Conservation (phyloP, 2,797 vertebrate species). For the Poecile montanus region DNA sequence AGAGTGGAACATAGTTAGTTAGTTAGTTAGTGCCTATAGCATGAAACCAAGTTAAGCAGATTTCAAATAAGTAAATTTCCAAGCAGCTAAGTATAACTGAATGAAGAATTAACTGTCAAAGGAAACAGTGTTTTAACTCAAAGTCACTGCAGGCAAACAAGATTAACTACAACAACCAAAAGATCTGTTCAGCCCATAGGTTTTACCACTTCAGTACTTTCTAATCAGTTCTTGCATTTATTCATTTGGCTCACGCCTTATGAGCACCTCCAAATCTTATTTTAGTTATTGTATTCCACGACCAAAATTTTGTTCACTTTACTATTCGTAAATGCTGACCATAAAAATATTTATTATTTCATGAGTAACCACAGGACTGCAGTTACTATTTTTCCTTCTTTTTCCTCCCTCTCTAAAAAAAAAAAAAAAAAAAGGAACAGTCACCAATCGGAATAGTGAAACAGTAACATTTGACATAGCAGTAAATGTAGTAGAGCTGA, state of each 20-base stretch:
- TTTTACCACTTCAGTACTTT: neutral
- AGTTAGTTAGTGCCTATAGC: neutral
- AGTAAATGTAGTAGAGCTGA: neutral
- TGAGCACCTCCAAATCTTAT: neutral
- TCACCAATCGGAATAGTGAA: neutral
- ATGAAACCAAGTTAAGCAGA: neutral
- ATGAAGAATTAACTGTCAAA: neutral
- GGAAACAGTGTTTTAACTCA: neutral
- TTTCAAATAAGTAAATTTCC: neutral
- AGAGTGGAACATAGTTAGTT: accelerated
- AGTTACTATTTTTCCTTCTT: neutral
- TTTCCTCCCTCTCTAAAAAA: neutral
- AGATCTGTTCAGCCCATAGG: neutral
- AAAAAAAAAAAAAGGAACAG: neutral
- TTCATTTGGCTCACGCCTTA: neutral
- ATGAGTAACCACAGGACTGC: neutral
- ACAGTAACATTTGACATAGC: neutral
- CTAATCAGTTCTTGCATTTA: neutral
- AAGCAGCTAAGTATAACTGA: neutral
- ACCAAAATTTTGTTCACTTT: neutral
- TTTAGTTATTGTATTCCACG: neutral
- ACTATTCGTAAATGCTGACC: neutral
- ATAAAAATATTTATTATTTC: neutral
- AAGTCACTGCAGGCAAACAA: neutral
- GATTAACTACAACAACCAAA: neutral